Base-by-base conservation (phyloP, 2,888 invertebrate genomes). In the Julus scandinavius region DNA sequence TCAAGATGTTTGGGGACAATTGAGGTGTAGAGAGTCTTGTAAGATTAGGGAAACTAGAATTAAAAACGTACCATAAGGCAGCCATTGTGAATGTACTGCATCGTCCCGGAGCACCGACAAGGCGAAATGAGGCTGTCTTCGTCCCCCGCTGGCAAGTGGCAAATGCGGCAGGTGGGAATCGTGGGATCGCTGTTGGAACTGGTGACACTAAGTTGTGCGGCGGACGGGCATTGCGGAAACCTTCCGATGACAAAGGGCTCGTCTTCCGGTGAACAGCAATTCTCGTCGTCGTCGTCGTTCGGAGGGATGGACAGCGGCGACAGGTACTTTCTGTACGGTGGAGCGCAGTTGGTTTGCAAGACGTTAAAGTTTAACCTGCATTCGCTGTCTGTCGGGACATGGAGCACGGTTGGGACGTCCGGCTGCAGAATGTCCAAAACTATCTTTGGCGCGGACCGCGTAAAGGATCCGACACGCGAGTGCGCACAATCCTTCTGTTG, bases 81-180 rank as follows among this genome's bases (percentile, higher is more conserved):
- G 87, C 92, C 91, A 89, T 92, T 92, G 90, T 94, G 94, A 58
- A 94, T 93, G 90, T 92, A 93, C 90, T 93, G 92, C 90, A 94
- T 92, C 17, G 93, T 93, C 38, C 94, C 94, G 45, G 93, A 91
- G 90, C 94, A 94, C 72, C 93, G 91, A 90, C 94, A 94, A 0
- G 94, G 94, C 6, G 93, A 92, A 88, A 94, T 93, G 54, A 94
- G 92, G 4, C 92, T 91, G 88, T 92, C 90, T 89, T 91, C 89
- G 87, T 91, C 90, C 87, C 91, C 90, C 15, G 90, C 91, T 9
- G 91, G 91, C 90, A 92, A 90, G 90, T 94, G 94, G 90, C 94
- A 94, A 88, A 94, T 94, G 88, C 94, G 91, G 90, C 94, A 94
- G 88, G 93, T 92, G n/a, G 92, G 92, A 84, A 91, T 58, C 41